Base-by-base conservation (phyloP, 2,797 vertebrate genomes). In the Leuciscus waleckii region DNA sequence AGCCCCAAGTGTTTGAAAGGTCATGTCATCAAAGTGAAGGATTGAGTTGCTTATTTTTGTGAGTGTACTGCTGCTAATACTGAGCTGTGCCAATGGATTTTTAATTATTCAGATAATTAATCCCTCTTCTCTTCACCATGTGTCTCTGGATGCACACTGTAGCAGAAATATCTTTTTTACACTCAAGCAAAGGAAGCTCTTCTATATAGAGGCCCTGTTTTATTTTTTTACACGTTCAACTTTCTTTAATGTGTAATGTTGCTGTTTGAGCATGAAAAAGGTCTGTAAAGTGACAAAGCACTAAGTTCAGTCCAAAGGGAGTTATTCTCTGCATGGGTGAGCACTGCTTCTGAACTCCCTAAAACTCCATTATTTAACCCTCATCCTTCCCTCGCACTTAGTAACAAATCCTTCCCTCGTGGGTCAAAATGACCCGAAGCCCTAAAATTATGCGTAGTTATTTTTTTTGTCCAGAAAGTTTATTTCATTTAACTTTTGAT, bases 61-160 rank as follows among this genome's bases (percentile, higher is more conserved):
- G 26, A 46, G 39, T 6, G 32, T n/a, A 32, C 69, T 5, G n/a
- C 13, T 35, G 63, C 37, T n/a, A 43, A 78, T 61, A 68, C 76
- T 75, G 23, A 69, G 81, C 51, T 71, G 77, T 74, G 83, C 68
- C 71, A 82, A 32, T 37, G 68, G 49, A 32, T 82, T 69, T 88
- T 79, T 37, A 85, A 89, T 82, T 85, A 85, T 83, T 85, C 73
- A 83, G 49, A 71, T 41, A 61, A 80, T 80, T 78, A 84, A 87
- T 89, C 79, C 75, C 11, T 85, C 79, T 76, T 80, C n/a, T 51
- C 54, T 78, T 41, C 71, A 29, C 39, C 23, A 79, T 85, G 35
- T 83, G 49, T 81, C 73, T 76, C 35, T 56, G 46, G 29, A 43
- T 65, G 70, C 86, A 37, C 61, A 37, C 37, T 75, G 41, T 56